These are phyloP conservation scores for Otolemur garnettii DNA, from an alignment of 2,113 vertebrate genomes.

Conservation along the genomic window DNA sequence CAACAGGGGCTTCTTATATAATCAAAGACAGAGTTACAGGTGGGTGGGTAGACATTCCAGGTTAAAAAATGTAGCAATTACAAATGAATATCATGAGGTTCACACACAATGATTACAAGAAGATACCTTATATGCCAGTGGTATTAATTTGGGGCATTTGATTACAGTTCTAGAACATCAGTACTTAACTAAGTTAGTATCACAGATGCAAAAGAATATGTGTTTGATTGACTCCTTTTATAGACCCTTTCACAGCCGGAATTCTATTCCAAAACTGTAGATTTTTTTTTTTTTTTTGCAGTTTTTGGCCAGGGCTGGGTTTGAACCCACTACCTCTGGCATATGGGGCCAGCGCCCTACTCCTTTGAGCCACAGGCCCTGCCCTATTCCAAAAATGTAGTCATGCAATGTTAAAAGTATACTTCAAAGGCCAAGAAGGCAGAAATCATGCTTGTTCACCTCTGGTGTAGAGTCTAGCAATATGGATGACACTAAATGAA, in stretches of 20 bases:
- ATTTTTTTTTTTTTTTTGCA: too few relatives aligned
- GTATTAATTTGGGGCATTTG: conserved; percentile 31
- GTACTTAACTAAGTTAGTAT: background rate
- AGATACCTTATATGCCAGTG: background rate
- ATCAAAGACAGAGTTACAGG: background rate
- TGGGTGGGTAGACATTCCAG: background rate
- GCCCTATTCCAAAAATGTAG: background rate
- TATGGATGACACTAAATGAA: background rate
- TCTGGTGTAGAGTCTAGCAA: background rate
- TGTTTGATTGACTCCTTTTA: background rate
- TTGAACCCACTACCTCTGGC: too few relatives aligned
- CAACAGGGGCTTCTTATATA: background rate
- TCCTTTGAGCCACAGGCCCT: too few relatives aligned
- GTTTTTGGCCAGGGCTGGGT: too few relatives aligned
- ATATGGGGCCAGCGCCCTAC: too few relatives aligned
- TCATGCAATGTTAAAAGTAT: background rate
- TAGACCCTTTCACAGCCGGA: background rate
- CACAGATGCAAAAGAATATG: background rate
- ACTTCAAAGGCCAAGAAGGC: background rate
- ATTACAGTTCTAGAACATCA: conserved; percentile 5
- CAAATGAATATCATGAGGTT: background rate
- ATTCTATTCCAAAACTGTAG: background rate
- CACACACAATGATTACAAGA: background rate
- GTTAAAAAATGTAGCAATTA: background rate
- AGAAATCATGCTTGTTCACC: background rate